Conservation (phyloP, 2,113 vertebrate species). For the Reinhardtius hippoglossoides region DNA sequence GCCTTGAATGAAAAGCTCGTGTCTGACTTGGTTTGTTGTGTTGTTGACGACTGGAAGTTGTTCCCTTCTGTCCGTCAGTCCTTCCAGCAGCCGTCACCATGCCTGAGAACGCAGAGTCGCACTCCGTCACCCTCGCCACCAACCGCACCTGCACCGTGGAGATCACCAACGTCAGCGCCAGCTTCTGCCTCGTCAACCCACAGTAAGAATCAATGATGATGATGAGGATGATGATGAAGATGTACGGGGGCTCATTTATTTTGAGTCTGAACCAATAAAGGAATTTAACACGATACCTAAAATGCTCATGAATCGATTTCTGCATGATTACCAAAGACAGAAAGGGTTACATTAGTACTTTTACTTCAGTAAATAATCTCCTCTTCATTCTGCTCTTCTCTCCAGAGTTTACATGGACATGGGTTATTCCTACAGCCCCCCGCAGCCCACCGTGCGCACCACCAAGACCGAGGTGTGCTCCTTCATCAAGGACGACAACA, state of each 20-base stretch:
- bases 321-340: no score
- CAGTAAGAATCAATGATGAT: constrained; percentile 51
- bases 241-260: neutral
- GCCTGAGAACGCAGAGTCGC: constrained; percentile 67
- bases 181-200: constrained; percentile 68
- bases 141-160: constrained; percentile 77
- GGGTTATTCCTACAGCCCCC: constrained; percentile 67
- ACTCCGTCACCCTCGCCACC: constrained; percentile 59
- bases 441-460: constrained; percentile 71
- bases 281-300: no score
- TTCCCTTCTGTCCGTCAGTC: neutral
- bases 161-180: constrained; percentile 60
- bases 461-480: constrained; percentile 69
- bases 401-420: constrained; percentile 70
- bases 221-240: neutral
- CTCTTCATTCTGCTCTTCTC: neutral
- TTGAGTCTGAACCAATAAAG: no score
- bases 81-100: constrained; percentile 47
- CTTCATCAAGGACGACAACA: constrained; percentile 79
- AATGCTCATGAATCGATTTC: no score
- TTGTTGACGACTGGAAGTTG: no score
- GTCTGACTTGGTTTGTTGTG: no score
- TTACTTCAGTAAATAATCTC: neutral
- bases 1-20: no score
- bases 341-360: no score